Conservation (phyloP, 2,797 vertebrate genomes). For the Tadarida brasiliensis region DNA sequence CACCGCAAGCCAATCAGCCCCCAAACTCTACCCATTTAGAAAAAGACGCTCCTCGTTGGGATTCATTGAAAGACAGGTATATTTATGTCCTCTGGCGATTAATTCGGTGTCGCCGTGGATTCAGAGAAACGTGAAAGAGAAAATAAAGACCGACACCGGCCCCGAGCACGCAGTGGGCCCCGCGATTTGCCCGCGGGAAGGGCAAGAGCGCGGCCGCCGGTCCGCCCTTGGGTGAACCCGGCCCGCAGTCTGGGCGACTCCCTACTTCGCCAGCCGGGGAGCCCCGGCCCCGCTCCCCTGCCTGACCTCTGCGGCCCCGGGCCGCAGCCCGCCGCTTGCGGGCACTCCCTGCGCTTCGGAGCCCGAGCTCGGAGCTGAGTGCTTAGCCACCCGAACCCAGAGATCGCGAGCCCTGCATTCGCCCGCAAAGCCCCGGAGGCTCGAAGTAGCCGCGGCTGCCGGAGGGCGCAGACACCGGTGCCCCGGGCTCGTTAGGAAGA, state of each 20-base stretch:
- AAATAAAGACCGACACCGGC: not conserved
- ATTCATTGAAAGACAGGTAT: not conserved
- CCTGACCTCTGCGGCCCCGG: not conserved
- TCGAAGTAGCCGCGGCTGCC: not conserved
- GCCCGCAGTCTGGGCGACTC: not conserved
- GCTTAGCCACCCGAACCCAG: not conserved
- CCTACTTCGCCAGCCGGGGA: not conserved
- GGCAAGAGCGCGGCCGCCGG: not conserved
- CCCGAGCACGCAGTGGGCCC: not conserved
- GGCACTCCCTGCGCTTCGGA: fast-evolving
- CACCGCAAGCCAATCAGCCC: not conserved
- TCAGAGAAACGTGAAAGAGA: not conserved
- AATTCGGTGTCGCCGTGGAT: not conserved
- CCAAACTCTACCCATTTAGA: not conserved
- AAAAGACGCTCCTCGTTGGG: not conserved
- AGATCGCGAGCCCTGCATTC: not conserved
- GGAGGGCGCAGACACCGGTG: not conserved
- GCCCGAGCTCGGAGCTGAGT: fast-evolving
- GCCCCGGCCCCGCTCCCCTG: not conserved
- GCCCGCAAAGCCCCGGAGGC: not conserved
- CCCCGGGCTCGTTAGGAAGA: not conserved
- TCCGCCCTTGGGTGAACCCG: not conserved
- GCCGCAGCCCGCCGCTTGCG: not conserved
- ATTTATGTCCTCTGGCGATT: conserved; percentile 10
- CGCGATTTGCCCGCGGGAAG: not conserved